These are phyloP conservation scores for Eurystomus gularis DNA, from an alignment of 2,113 vertebrate species.

Conservation along the genomic window DNA sequence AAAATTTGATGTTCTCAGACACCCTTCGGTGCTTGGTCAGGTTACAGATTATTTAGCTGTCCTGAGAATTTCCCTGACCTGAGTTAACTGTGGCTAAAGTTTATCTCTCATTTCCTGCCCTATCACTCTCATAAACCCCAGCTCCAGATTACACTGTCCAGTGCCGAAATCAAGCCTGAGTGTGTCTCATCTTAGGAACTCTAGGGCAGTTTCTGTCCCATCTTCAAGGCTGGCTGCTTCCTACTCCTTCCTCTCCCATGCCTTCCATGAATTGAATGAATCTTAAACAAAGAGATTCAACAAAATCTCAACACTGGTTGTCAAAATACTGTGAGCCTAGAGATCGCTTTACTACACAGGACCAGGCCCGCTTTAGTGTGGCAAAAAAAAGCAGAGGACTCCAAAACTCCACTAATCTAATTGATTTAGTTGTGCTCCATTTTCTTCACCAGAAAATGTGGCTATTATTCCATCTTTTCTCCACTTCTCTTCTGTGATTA, in stretches of 20 bases:
- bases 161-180: background rate
- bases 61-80: background rate
- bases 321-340: background rate
- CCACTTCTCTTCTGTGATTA: background rate
- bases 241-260: background rate
- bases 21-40: background rate
- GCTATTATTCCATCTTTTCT: background rate
- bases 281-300: background rate
- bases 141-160: background rate
- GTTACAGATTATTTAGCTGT: conserved; percentile 34
- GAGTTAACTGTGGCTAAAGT: conserved; percentile 22
- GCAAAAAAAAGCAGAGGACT: background rate
- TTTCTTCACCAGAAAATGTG: background rate
- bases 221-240: background rate
- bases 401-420: background rate
- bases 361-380: background rate
- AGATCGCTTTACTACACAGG: background rate
- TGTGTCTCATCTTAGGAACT: background rate
- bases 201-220: background rate
- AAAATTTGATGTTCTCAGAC: background rate
- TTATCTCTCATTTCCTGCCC: conserved; percentile 33
- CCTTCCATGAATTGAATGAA: background rate
- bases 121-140: background rate
- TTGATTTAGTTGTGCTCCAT: background rate
- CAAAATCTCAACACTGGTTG: background rate